phyloP scores from a whole-genome alignment of 2,797 vertebrate genomes.

The Onychomys arenicola region DNA sequence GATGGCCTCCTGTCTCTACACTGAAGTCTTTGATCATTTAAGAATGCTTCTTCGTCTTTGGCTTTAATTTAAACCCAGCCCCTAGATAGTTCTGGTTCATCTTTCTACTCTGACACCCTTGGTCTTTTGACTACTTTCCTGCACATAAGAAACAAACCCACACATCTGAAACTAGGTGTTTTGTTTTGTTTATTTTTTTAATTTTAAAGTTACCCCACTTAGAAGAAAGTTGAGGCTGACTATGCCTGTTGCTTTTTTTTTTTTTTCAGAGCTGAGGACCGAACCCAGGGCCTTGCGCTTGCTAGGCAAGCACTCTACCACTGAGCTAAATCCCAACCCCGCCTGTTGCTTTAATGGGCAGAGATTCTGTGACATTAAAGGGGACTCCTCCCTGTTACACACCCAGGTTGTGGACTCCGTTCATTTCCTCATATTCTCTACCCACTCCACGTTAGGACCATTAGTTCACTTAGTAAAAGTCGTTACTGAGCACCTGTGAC shows the following conservation, averaged over 20 bases:
- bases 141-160: neutral
- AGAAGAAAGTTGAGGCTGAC: neutral
- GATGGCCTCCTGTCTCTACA: slow-evolving; percentile 8
- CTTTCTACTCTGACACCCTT: neutral
- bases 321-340: no score
- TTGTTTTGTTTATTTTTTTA: neutral
- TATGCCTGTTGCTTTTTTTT: slow-evolving; percentile 22
- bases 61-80: slow-evolving; percentile 53
- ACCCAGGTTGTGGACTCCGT: neutral
- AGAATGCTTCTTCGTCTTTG: neutral
- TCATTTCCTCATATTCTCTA: slow-evolving; percentile 24
- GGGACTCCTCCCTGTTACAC: neutral
- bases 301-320: no score
- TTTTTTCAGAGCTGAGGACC: no score
- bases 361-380: slow-evolving; percentile 32
- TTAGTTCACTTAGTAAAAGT: neutral
- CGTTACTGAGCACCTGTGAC: slow-evolving; percentile 8
- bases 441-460: neutral
- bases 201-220: slow-evolving; percentile 8
- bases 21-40: neutral
- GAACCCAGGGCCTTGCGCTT: no score
- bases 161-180: neutral
- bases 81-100: neutral
- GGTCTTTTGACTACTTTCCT: neutral
- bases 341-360: slow-evolving; percentile 1